Conservation (phyloP, 1,140 invertebrate species). For the Ceratina australensis region DNA sequence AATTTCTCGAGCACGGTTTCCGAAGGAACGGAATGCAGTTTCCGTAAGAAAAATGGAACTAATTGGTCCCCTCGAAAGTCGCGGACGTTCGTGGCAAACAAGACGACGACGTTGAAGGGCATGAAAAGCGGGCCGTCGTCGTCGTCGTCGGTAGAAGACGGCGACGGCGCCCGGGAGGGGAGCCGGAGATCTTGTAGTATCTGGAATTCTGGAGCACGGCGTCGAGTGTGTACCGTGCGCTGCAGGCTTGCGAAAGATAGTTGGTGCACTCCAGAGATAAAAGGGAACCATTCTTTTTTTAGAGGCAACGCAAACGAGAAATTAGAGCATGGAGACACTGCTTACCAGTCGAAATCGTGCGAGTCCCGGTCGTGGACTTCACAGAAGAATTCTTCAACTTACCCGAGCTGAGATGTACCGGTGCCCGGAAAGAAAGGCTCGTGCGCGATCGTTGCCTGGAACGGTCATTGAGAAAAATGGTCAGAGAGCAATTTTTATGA, state of each 20-base stretch:
- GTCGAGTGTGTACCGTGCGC: conserved; percentile 59
- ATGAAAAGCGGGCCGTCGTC: conserved; percentile 45
- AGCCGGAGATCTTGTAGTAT: conserved; percentile 53
- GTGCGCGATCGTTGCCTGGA: not conserved
- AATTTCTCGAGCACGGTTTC: conserved; percentile 36
- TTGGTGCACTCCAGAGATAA: conserved; percentile 62
- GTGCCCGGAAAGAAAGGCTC: not conserved
- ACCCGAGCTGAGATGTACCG: not conserved
- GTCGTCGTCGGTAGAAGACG: conserved; percentile 19
- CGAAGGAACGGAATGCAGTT: conserved; percentile 48
- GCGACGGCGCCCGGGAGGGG: not conserved
- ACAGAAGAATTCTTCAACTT: conserved; percentile 31
- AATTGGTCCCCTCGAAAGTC: conserved; percentile 64
- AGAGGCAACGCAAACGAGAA: conserved; percentile 62
- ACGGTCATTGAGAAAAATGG: conserved; percentile 17
- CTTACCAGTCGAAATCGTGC: conserved; percentile 42
- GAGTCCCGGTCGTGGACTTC: conserved; percentile 21
- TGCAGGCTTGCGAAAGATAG: conserved; percentile 64
- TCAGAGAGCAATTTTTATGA: not conserved
- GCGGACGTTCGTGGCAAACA: conserved; percentile 59
- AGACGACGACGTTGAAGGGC: conserved; percentile 39
- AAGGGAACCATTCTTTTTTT: conserved; percentile 62
- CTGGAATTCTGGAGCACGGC: conserved; percentile 62
- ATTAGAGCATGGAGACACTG: conserved; percentile 56
- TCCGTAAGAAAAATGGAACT: conserved; percentile 61